Conservation (phyloP, 2,888 invertebrate genomes). For the Hedya salicella region DNA sequence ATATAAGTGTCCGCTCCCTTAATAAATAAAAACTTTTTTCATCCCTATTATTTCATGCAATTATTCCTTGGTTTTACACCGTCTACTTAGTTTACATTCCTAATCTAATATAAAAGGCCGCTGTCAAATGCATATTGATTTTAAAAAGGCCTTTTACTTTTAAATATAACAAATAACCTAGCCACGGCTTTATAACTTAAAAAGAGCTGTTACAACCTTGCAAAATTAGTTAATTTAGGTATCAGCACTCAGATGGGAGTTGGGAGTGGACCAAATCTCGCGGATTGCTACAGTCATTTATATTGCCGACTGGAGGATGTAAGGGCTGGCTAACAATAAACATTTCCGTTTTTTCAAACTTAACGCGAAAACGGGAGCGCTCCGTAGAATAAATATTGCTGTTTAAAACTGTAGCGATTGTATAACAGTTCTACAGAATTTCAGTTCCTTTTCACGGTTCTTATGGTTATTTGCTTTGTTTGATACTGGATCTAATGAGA, state of each 20-base stretch:
- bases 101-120: too few relatives aligned
- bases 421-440: background rate
- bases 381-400: slow-evolving; percentile 19
- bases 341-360: slow-evolving; percentile 8
- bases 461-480: too few relatives aligned
- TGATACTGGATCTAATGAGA: too few relatives aligned
- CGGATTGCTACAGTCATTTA: slow-evolving; percentile 21
- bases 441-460: background rate
- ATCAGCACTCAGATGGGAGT: background rate
- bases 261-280: slow-evolving; percentile 1
- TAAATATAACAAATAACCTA: too few relatives aligned
- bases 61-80: too few relatives aligned
- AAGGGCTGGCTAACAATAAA: slow-evolving; percentile 20
- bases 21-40: too few relatives aligned
- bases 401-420: slow-evolving; percentile 10
- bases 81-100: too few relatives aligned
- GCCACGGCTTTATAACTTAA: too few relatives aligned
- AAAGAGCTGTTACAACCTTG: background rate
- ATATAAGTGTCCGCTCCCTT: too few relatives aligned
- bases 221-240: background rate
- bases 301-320: slow-evolving; percentile 9
- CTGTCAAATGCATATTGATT: too few relatives aligned
- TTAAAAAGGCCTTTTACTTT: too few relatives aligned
- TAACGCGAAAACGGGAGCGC: background rate
- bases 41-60: too few relatives aligned